Conservation (phyloP, 2,113 vertebrate genomes). For the Eulemur macaco region DNA sequence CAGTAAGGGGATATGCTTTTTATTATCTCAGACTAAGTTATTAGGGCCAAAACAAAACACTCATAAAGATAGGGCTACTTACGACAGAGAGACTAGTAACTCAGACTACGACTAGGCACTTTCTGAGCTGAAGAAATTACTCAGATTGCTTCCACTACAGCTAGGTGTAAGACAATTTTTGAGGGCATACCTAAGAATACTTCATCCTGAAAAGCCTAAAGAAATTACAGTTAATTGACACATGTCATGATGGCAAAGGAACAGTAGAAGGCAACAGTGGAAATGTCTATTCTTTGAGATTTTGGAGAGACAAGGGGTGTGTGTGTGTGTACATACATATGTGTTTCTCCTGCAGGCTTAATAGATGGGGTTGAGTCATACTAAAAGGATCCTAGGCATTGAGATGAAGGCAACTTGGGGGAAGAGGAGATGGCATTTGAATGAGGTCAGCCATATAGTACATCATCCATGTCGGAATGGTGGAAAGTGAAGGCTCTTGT, state of each 20-base stretch:
- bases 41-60: background rate
- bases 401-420: background rate
- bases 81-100: background rate
- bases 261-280: background rate
- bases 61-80: background rate
- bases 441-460: background rate
- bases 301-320: background rate
- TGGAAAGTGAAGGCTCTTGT: background rate
- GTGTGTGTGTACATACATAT: background rate
- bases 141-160: background rate
- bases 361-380: background rate
- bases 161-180: background rate
- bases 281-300: background rate
- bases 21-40: background rate
- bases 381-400: background rate
- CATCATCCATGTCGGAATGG: background rate
- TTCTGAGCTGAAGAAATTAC: background rate
- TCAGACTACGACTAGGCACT: background rate
- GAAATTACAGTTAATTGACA: background rate
- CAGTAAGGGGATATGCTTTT: background rate
- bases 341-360: background rate
- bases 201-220: background rate
- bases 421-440: background rate
- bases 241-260: background rate
- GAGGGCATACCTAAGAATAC: background rate